These are phyloP conservation scores for Coccyzus lansbergi DNA, from an alignment of 2,797 vertebrate genomes.

Conservation along the genomic window DNA sequence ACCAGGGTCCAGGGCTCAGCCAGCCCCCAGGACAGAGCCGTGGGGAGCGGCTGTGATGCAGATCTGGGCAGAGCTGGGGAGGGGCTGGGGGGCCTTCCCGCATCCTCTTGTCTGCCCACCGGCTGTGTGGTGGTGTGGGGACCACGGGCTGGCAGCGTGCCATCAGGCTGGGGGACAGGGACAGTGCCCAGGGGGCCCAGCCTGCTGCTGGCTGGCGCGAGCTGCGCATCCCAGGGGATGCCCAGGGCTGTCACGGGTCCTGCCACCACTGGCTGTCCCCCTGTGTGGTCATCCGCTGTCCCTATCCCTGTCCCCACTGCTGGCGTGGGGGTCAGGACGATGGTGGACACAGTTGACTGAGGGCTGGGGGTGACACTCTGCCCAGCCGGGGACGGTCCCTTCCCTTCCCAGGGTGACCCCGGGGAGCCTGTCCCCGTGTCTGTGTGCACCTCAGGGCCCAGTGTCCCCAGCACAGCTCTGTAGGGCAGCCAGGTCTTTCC, in stretches of 20 bases:
- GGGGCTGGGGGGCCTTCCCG: rapidly evolving
- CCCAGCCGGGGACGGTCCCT: rapidly evolving
- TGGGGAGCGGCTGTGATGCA: rapidly evolving
- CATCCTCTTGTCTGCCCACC: neutral
- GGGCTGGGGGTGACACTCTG: neutral
- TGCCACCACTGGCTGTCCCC: neutral
- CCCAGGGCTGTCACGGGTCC: rapidly evolving
- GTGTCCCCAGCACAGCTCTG: rapidly evolving
- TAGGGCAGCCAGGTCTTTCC: neutral
- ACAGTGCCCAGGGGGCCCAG: neutral
- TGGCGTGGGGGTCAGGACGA: neutral
- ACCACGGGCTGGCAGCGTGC: rapidly evolving
- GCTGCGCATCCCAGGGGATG: neutral
- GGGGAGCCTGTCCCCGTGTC: neutral
- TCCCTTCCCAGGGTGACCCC: neutral
- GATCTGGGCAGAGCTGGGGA: neutral
- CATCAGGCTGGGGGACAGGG: neutral
- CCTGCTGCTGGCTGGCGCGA: neutral
- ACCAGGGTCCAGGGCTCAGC: constrained; percentile 18
- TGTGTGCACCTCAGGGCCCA: neutral
- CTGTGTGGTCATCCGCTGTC: neutral
- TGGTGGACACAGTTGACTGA: neutral
- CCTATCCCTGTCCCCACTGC: rapidly evolving
- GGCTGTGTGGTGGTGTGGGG: neutral
- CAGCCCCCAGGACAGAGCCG: neutral